Evolutionary conservation across 2,113 vertebrate genomes (phyloP), one percentile per base, ranked within the genome.

Genomic region (Tragelaphus buxtoni): DNA sequence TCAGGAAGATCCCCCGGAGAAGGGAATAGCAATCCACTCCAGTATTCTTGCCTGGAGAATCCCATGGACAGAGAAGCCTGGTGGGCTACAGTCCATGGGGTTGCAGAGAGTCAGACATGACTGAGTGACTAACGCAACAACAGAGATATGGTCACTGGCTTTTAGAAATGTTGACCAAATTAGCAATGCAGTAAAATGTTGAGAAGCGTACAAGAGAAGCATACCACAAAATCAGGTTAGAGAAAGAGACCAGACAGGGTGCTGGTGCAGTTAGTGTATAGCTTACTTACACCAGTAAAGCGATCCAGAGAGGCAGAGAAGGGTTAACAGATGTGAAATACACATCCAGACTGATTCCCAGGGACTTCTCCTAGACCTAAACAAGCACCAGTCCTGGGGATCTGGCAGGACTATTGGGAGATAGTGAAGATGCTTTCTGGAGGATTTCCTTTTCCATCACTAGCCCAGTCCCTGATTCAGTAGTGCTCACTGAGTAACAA

Each of bases 341-440:
- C 8, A 30, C 6, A 24, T 35, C 39, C 9, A 22, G 39, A 30
- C 60, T n/a, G 26, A 51, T 51, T 89, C 20, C 20, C 13, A 47
- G 56, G 39, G 77, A 82, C 12, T 47, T 65, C 14, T 74, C 87
- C n/a, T n/a, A 90, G 60, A 47, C 22, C 4, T 47, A 39, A 85
- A n/a, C 55, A n/a, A 90, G 24, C 6, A 30, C 9, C 10, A 86
- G 56, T 32, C 30, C 8, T 72, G 22, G 7, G 79, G 45, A 49
- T 56, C 28, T n/a, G 45, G 11, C 2, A 1, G 10, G 10, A 14
- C 63, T 42, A 0, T 3, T 26, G 32, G 12, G 61, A 83, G 18
- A 4, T 2, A 20, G 28, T 89, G 26, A 82, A 51, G 39, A 49
- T 7, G 3, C 13, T 7, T 72, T 69, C 63, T 30, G n/a, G 32